Evolutionary conservation across 2,113 vertebrate genomes (phyloP), one percentile per base, ranked within the genome.

Genomic region (Tamias sibiricus): DNA sequence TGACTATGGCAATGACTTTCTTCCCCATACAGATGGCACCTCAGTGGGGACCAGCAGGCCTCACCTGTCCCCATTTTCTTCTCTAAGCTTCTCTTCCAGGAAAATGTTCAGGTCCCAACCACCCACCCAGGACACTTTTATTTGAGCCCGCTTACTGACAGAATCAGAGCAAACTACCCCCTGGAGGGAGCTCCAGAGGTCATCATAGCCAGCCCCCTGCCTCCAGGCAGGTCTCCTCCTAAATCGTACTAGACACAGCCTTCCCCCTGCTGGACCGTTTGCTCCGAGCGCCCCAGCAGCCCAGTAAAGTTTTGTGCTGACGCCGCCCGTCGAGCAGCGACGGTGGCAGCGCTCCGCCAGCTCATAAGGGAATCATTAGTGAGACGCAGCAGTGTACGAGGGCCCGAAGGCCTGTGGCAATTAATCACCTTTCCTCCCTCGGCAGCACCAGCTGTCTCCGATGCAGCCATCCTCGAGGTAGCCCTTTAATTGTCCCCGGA

Each of bases 281-380:
- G 94, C 97, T 96, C 20, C 0, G 7, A 92, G 97, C 86, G 5
- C 96, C 97, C 95, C 4, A 97, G 94, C 95, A 95, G 97, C 97
- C 40, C 0, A 4, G 89, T 2, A 28, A 71, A 95, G 97, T 97
- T 98, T 98, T 95, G 94, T 97, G 98, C 98, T 98, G 98, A 98
- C 95, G 64, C 66, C 0, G 6, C 62, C 75, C 0, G 16, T 76
- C 76, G 52, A 95, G 94, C 42, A 0, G 17, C 1, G 14, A 9
- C 0, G 6, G 49, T 1, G 54, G 84, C 57, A 3, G 80, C 13
- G 0, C 37, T 35, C n/a, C 6, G 0, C 59, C 68, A 40, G 97
- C 97, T 98, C 98, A 96, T 44, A 16, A 95, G 95, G 97, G 94
- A 93, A 28, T 97, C 97, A 93, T 97, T 98, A 97, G 95, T 14